phyloP scores from a whole-genome alignment of 2,888 invertebrate genomes.

The Iphiclides podalirius region DNA sequence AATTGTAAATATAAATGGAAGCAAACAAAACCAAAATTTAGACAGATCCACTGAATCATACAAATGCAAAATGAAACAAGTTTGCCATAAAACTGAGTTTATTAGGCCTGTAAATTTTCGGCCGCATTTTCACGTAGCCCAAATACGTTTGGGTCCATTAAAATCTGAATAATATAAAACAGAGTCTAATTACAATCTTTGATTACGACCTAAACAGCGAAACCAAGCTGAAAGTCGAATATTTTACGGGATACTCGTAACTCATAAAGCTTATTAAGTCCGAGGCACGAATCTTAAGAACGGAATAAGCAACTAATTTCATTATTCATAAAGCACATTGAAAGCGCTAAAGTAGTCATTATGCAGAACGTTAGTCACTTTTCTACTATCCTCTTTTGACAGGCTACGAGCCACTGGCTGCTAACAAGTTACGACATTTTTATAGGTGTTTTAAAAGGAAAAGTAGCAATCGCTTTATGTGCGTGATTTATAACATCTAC shows the following conservation, averaged over 20 bases:
- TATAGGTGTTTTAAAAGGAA: slow-evolving; percentile 69
- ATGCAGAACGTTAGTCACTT: slow-evolving; percentile 69
- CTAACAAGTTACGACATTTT: slow-evolving; percentile 70
- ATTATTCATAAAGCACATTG: slow-evolving; percentile 80
- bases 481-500: slow-evolving; percentile 70
- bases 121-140: slow-evolving; percentile 12
- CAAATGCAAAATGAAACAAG: slow-evolving; percentile 24
- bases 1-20: no score
- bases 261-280: slow-evolving; percentile 69
- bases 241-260: slow-evolving; percentile 58
- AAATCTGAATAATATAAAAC: slow-evolving; percentile 20
- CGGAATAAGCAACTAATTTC: slow-evolving; percentile 76
- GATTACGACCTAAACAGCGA: slow-evolving; percentile 45
- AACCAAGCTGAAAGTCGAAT: slow-evolving; percentile 30
- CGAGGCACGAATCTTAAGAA: slow-evolving; percentile 67
- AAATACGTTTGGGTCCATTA: slow-evolving; percentile 17
- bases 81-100: slow-evolving; percentile 13
- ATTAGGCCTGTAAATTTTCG: slow-evolving; percentile 17
- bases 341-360: slow-evolving; percentile 78
- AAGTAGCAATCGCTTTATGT: slow-evolving; percentile 71
- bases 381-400: slow-evolving; percentile 73
- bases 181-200: slow-evolving; percentile 39
- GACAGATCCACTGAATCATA: slow-evolving; percentile 8
- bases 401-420: slow-evolving; percentile 62
- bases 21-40: no score